Evolutionary conservation across 2,888 invertebrate species (phyloP).

Genomic region (Latrodectus elegans): DNA sequence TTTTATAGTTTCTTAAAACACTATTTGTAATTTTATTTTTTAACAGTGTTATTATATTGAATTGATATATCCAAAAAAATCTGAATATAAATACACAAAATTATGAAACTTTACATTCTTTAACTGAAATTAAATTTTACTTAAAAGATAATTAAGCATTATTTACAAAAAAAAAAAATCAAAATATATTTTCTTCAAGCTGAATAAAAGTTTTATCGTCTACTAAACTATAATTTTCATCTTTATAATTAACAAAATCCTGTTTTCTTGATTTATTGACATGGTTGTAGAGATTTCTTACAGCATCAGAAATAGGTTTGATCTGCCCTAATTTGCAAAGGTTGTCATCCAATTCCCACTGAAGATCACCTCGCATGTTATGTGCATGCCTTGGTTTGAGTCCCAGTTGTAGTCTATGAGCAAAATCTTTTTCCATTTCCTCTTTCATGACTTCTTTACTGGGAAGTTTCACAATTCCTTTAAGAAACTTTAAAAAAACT

Average conservation of each 20-base stretch:
- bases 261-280: conserved; percentile 35
- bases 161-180: neutral
- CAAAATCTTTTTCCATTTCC: conserved; percentile 77
- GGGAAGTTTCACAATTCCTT: conserved; percentile 80
- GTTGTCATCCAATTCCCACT: conserved; percentile 69
- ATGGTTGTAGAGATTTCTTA: conserved; percentile 58
- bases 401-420: conserved; percentile 40
- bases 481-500: conserved; percentile 81
- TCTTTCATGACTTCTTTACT: conserved; percentile 80
- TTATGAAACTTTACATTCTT: too few species aligned
- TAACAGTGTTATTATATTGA: too few species aligned
- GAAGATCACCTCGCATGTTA: conserved; percentile 53
- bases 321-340: conserved; percentile 47
- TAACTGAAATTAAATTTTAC: too few species aligned
- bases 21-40: too few species aligned
- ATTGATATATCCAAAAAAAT: too few species aligned
- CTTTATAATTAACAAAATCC: conserved; percentile 66
- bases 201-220: conserved; percentile 47
- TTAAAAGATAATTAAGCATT: too few species aligned
- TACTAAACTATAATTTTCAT: conserved; percentile 50
- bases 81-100: too few species aligned
- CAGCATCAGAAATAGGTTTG: conserved; percentile 46
- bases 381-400: conserved; percentile 66
- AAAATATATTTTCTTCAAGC: neutral
- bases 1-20: too few species aligned